Evolutionary conservation across 1,140 invertebrate species (phyloP), one percentile per base, ranked within the genome.

Genomic region (Drosophila sucinea): DNA sequence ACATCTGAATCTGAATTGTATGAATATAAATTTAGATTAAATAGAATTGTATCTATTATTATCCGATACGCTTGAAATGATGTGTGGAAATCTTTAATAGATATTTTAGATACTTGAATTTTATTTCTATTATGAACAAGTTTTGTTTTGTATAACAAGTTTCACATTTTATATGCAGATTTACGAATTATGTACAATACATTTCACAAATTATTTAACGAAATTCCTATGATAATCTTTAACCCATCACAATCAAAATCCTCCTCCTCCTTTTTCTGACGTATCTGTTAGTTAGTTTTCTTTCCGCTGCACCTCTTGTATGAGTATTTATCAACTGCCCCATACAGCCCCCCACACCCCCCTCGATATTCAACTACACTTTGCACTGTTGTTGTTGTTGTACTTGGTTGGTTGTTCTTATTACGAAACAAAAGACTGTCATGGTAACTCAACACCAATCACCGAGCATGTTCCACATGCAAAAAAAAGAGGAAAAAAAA

Each of bases 401-500:
- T 41, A n/a, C 6, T 51, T 51, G 44, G 44, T 10, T 51, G n/a
- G 17, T 6, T 51, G 44, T 51, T 51, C 44, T 51, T 51, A 51
- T 51, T 51, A 51, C 23, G 44, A 51, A 76, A 76, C 73, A 77
- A 77, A 77, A 77, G 67, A 77, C 77, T 87, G 82, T 77, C 79
- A 79, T 73, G 69, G 68, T 76, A 87, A 86, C 68, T 79, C 79
- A 79, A 86, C 83, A 87, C 75, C 82, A 81, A 81, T 81, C 78
- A 78, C 67, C 70, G 70, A 76, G 54, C 54, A 47, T 76, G 66
- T 76, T 76, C 66, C 73, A 64, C 60, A 76, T 76, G 60, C 54
- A 54, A 58, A 47, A 67, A 51, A 41, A 62, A 40, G 23, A 10
- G 62, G 63, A 61, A 40, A 60, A 67, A 60, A 74, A 74, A 17